phyloP scores from a whole-genome alignment of 2,113 vertebrate genomes.

The Phyllostomus hastatus region DNA sequence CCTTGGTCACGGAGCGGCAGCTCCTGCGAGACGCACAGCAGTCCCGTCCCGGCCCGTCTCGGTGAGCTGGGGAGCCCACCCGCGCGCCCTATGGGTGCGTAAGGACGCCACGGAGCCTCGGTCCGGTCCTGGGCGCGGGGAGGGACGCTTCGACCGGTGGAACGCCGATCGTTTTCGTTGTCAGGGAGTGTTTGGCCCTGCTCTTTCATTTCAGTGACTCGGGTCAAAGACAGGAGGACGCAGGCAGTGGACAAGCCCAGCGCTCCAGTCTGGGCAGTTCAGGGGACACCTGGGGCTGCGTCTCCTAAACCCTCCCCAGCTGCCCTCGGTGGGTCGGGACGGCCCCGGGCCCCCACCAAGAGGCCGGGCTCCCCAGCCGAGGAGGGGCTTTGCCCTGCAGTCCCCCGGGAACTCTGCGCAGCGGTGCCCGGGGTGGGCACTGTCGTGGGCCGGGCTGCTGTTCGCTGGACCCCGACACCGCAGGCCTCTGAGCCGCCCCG shows the following conservation, averaged over 20 bases:
- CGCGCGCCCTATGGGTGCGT: background rate
- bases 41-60: constrained; percentile 44
- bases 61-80: background rate
- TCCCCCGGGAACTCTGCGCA: background rate
- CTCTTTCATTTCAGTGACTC: background rate
- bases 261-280: background rate
- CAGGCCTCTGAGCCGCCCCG: too few species aligned
- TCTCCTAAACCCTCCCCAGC: background rate
- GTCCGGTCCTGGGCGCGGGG: background rate
- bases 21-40: constrained; percentile 58
- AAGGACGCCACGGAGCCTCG: background rate
- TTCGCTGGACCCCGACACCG: background rate
- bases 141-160: background rate
- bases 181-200: background rate
- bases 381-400: background rate
- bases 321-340: background rate
- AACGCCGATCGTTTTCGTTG: background rate
- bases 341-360: background rate
- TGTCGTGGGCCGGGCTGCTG: background rate
- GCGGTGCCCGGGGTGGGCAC: background rate
- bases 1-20: constrained; percentile 59
- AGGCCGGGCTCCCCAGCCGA: background rate
- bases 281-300: background rate
- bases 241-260: background rate
- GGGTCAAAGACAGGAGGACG: background rate